Evolutionary conservation across 2,888 invertebrate species (phyloP).

Genomic region (Carterocephalus palaemon): DNA sequence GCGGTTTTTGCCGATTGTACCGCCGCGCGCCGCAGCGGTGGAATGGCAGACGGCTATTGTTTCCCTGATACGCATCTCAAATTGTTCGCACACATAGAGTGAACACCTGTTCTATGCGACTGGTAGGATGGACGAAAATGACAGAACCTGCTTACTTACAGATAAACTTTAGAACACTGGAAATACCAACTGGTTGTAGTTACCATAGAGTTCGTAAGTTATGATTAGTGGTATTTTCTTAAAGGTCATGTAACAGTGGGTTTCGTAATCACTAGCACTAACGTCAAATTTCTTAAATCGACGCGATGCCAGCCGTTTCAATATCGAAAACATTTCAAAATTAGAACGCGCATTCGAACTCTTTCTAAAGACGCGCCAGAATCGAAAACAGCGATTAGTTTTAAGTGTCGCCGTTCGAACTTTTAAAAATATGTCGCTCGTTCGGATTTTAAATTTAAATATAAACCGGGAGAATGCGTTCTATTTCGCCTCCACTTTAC

Average conservation of each 20-base stretch:
- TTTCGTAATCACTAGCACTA: constrained; percentile 52
- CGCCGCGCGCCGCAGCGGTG: constrained; percentile 27
- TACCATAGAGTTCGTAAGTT: not conserved
- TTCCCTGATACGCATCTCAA: constrained; percentile 51
- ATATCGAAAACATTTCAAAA: constrained; percentile 74
- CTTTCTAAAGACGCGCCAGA: constrained; percentile 70
- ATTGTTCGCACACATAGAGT: constrained; percentile 44
- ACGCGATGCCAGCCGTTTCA: constrained; percentile 64
- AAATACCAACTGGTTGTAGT: too few species aligned
- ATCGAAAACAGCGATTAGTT: constrained; percentile 79
- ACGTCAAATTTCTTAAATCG: too few species aligned
- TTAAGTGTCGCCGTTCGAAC: constrained; percentile 74
- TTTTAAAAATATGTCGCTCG: constrained; percentile 77
- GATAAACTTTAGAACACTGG: too few species aligned
- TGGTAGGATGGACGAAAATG: constrained; percentile 13
- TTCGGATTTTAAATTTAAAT: constrained; percentile 71
- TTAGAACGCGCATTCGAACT: constrained; percentile 71
- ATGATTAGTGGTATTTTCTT: too few species aligned
- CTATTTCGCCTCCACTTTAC: constrained; percentile 73
- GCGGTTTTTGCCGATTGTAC: constrained; percentile 43
- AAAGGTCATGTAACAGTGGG: too few species aligned
- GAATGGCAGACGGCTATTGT: constrained; percentile 45
- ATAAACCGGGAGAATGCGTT: constrained; percentile 70
- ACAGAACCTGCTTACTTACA: too few species aligned
- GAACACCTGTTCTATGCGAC: constrained; percentile 7